Evolutionary conservation across 2,888 invertebrate genomes (phyloP).

Genomic region (Ichneumoninae sp.): DNA sequence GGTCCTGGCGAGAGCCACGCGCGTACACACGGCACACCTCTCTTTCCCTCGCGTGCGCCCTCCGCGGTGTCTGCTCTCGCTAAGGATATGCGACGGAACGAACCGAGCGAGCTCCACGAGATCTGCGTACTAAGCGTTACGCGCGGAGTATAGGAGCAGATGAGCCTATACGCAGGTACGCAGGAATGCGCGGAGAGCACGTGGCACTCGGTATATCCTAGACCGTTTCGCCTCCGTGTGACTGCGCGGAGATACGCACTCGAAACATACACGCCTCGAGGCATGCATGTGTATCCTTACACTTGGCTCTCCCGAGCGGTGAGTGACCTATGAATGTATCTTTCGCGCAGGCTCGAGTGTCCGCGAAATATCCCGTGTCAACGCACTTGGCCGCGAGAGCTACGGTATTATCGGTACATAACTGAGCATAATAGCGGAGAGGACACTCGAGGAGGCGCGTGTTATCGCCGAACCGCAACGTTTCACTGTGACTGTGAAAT

Average conservation of each 20-base stretch:
- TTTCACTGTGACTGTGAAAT: neutral
- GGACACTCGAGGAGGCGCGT: neutral
- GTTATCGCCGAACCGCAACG: neutral
- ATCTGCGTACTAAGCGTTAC: slow-evolving; percentile 62
- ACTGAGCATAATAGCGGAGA: slow-evolving; percentile 7
- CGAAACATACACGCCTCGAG: slow-evolving; percentile 8
- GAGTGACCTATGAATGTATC: slow-evolving; percentile 75
- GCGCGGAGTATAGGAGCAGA: slow-evolving; percentile 11
- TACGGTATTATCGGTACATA: slow-evolving; percentile 41
- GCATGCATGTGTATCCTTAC: slow-evolving; percentile 20
- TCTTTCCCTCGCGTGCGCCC: slow-evolving; percentile 33
- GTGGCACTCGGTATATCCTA: slow-evolving; percentile 21
- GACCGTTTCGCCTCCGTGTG: slow-evolving; percentile 10
- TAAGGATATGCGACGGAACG: slow-evolving; percentile 60
- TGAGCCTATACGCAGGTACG: slow-evolving; percentile 24
- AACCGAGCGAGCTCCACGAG: slow-evolving; percentile 52
- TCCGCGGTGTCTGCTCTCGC: slow-evolving; percentile 34
- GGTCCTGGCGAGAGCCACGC: slow-evolving; percentile 54
- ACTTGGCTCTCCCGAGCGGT: slow-evolving; percentile 65
- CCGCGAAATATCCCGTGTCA: slow-evolving; percentile 72
- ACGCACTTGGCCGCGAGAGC: slow-evolving; percentile 70
- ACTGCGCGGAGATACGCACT: neutral
- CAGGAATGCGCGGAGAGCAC: slow-evolving; percentile 36
- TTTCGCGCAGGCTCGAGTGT: slow-evolving; percentile 49
- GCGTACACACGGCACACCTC: slow-evolving; percentile 13